Conservation (phyloP, 2,888 invertebrate species). For the Urechis unicinctus region DNA sequence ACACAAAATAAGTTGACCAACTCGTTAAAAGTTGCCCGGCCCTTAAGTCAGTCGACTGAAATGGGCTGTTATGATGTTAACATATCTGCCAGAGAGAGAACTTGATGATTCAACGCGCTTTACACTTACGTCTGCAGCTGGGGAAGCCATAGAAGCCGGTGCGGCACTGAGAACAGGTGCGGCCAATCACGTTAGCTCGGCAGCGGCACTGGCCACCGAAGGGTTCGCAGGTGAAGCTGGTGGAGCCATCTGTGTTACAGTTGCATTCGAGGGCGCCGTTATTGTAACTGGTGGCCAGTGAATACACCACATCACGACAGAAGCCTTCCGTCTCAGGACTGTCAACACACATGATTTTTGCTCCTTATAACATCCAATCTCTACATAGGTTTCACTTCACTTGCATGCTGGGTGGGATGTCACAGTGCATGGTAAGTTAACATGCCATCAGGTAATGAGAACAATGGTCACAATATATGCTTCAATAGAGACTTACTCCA, state of each 20-base stretch:
- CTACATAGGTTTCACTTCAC: not conserved
- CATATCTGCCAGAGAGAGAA: no score
- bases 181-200: conserved; percentile 84
- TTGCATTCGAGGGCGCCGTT: conserved; percentile 82
- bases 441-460: not conserved
- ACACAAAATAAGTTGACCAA: no score
- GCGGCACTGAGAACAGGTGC: conserved; percentile 57
- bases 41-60: no score
- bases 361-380: not conserved
- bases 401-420: not conserved
- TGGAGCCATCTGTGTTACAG: conserved; percentile 82
- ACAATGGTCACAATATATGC: not conserved
- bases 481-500: conserved; percentile 53
- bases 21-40: no score
- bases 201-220: conserved; percentile 97
- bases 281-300: conserved; percentile 90
- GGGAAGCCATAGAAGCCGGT: conserved; percentile 95
- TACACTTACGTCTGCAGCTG: conserved; percentile 64
- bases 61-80: no score
- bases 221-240: conserved; percentile 78
- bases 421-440: not conserved
- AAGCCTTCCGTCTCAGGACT: conserved; percentile 53
- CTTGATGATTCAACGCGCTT: no score
- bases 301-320: conserved; percentile 85
- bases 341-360: not conserved